These are phyloP conservation scores for Carlito syrichta DNA, from an alignment of 2,113 vertebrate genomes.

Conservation along the genomic window DNA sequence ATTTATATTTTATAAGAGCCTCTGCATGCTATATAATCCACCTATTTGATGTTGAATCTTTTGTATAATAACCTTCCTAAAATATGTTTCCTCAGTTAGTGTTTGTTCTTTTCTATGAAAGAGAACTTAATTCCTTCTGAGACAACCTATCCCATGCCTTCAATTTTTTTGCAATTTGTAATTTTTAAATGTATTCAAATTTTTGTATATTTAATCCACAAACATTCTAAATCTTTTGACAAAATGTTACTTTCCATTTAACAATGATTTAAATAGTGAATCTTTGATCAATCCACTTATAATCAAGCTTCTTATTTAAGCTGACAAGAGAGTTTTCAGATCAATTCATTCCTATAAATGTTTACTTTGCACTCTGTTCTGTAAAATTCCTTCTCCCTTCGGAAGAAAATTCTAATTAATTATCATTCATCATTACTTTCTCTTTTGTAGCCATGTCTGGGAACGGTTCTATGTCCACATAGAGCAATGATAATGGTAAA, in stretches of 20 bases:
- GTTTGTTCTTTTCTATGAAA: background rate
- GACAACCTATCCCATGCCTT: background rate
- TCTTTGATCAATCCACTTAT: background rate
- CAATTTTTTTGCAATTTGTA: too few species aligned
- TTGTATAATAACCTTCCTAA: background rate
- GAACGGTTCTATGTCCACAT: background rate
- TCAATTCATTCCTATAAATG: background rate
- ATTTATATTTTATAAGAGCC: background rate
- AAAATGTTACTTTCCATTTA: background rate
- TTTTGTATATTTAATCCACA: background rate
- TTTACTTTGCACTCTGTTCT: background rate
- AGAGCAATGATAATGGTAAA: background rate
- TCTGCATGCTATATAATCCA: background rate
- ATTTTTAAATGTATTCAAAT: too few species aligned
- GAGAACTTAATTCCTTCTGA: background rate
- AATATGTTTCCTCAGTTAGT: background rate
- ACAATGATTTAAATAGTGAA: background rate
- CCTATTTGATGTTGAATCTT: background rate
- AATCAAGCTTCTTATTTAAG: background rate
- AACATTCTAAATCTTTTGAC: background rate
- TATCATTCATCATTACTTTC: background rate
- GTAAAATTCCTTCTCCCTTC: too few species aligned
- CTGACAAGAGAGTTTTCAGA: background rate
- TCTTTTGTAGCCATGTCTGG: background rate
- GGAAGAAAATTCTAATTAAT: background rate